Evolutionary conservation across 2,888 invertebrate genomes (phyloP).

Genomic region (Hypsopygia costalis): DNA sequence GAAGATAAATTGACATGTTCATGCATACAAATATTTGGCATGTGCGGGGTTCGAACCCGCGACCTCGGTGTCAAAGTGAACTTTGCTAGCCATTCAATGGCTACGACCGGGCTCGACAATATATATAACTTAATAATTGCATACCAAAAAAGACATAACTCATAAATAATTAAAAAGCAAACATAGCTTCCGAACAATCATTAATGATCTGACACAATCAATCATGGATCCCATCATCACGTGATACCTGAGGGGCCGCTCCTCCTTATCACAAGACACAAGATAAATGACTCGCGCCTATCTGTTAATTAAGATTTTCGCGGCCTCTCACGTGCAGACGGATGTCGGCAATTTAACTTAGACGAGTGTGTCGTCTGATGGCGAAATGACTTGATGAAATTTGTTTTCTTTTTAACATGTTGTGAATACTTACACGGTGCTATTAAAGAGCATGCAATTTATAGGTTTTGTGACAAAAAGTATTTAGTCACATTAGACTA

Average conservation of each 20-base stretch:
- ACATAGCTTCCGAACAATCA: slow-evolving; percentile 16
- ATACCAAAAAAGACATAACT: background rate
- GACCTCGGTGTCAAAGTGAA: too few species aligned
- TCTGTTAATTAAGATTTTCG: slow-evolving; percentile 80
- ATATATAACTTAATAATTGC: too few species aligned
- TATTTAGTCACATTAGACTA: too few species aligned
- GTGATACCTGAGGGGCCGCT: slow-evolving; percentile 48
- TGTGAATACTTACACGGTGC: too few species aligned
- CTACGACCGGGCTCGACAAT: too few species aligned
- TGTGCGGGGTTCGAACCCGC: too few species aligned
- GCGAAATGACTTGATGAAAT: slow-evolving; percentile 8
- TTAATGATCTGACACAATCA: slow-evolving; percentile 42
- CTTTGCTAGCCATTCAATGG: too few species aligned
- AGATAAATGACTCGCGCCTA: slow-evolving; percentile 68
- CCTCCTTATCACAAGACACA: slow-evolving; percentile 59
- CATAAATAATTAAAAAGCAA: slow-evolving; percentile 21
- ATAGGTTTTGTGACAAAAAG: too few species aligned
- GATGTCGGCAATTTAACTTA: slow-evolving; percentile 72
- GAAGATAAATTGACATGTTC: too few species aligned
- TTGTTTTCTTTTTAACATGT: too few species aligned
- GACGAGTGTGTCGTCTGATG: slow-evolving; percentile 42
- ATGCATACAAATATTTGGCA: too few species aligned
- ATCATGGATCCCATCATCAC: slow-evolving; percentile 41
- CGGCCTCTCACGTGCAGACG: slow-evolving; percentile 67
- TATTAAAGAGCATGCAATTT: too few species aligned